Evolutionary conservation across 1,140 invertebrate species (phyloP).

Genomic region (Aleiodes sp.): DNA sequence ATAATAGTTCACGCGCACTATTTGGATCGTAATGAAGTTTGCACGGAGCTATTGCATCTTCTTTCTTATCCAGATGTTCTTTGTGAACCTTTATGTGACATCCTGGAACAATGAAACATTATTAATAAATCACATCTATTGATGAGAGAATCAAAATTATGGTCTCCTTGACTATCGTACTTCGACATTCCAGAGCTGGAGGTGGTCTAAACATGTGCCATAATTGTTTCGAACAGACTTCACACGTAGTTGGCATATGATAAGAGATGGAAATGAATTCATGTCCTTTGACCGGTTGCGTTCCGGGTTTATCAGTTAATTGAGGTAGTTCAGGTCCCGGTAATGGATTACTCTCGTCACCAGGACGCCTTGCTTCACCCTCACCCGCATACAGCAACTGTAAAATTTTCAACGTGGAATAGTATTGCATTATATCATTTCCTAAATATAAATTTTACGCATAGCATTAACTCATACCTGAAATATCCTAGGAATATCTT

Average conservation of each 20-base stretch:
- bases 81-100: constrained; percentile 97
- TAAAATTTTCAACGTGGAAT: too few relatives aligned
- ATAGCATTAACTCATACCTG: constrained; percentile 75
- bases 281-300: constrained; percentile 91
- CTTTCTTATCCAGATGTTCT: constrained; percentile 90
- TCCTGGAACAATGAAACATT: constrained; percentile 68
- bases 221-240: constrained; percentile 94
- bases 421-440: constrained; percentile 21
- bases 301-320: constrained; percentile 77
- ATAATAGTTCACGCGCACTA: constrained; percentile 89
- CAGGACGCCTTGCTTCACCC: constrained; percentile 88
- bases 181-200: constrained; percentile 93
- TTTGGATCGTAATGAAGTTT: constrained; percentile 94
- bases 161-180: constrained; percentile 66
- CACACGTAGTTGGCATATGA: constrained; percentile 98
- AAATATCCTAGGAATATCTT: constrained; percentile 99
- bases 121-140: neutral
- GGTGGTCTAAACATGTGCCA: constrained; percentile 98
- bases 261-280: constrained; percentile 96
- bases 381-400: constrained; percentile 91
- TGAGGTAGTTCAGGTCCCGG: constrained; percentile 58
- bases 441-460: too few relatives aligned
- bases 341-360: constrained; percentile 70
- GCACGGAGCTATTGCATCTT: constrained; percentile 85
- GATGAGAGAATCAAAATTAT: constrained; percentile 56